These are phyloP conservation scores for Sinohyriopsis cumingii DNA, from an alignment of 2,888 invertebrate genomes.

Conservation along the genomic window DNA sequence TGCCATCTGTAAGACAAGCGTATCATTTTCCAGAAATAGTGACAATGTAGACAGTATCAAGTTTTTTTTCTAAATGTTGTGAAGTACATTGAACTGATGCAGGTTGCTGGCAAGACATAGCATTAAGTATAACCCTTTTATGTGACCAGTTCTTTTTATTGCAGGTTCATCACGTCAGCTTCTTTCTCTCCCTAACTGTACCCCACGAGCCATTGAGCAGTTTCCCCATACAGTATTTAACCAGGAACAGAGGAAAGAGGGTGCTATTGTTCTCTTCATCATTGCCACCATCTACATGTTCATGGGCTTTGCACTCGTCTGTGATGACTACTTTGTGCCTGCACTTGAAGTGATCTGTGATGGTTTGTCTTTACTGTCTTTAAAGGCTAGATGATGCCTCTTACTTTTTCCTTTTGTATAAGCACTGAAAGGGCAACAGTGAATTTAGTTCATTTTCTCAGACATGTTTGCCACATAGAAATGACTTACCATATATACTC, in stretches of 20 bases:
- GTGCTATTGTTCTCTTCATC: slow-evolving; percentile 86
- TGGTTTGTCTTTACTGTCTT: slow-evolving; percentile 77
- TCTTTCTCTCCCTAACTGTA: slow-evolving; percentile 71
- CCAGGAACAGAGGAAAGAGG: slow-evolving; percentile 82
- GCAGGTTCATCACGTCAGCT: slow-evolving; percentile 37
- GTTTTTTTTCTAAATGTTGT: too few species aligned
- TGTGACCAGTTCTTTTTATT: too few species aligned
- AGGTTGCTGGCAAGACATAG: too few species aligned
- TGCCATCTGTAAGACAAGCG: too few species aligned
- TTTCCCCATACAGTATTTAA: slow-evolving; percentile 89
- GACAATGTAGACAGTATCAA: too few species aligned
- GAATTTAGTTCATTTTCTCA: too few species aligned
- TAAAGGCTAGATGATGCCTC: not conserved
- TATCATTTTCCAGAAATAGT: too few species aligned
- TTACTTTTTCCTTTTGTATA: not conserved
- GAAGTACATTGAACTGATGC: too few species aligned
- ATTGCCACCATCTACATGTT: slow-evolving; percentile 87
- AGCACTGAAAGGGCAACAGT: too few species aligned
- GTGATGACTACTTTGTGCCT: slow-evolving; percentile 95
- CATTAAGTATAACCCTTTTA: too few species aligned
- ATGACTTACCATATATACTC: too few species aligned
- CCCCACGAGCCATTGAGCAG: slow-evolving; percentile 88
- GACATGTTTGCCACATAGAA: too few species aligned
- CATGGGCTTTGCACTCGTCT: slow-evolving; percentile 87
- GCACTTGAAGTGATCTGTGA: slow-evolving; percentile 91